Conservation (phyloP, 2,113 vertebrate species). For the Paramisgurnus dabryanus region DNA sequence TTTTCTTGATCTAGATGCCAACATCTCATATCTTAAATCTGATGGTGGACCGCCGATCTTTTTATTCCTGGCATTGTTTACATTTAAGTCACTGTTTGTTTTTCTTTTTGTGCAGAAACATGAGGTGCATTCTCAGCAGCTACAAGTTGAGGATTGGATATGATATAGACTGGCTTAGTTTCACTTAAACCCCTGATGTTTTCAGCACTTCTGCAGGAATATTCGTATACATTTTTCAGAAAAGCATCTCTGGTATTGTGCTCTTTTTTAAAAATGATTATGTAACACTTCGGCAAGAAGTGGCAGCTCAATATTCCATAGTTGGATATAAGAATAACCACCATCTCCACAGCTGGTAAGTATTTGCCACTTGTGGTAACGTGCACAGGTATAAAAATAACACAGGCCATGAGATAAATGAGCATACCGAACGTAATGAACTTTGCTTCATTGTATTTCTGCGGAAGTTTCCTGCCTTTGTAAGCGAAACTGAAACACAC, state of each 20-base stretch:
- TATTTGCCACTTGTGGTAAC: constrained; percentile 83
- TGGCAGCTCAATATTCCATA: constrained; percentile 85
- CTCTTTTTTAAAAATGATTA: constrained; percentile 84
- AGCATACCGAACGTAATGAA: constrained; percentile 92
- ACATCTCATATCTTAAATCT: background rate
- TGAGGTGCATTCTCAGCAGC: background rate
- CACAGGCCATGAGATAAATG: constrained; percentile 88
- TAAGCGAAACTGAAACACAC: constrained; percentile 86
- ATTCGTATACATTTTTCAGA: constrained; percentile 79
- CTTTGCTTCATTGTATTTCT: constrained; percentile 88
- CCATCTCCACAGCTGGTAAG: constrained; percentile 85
- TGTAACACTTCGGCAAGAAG: constrained; percentile 87
- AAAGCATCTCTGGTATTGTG: constrained; percentile 86
- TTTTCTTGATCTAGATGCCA: background rate
- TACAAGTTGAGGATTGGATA: constrained; percentile 25
- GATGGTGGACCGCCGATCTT: too few species aligned
- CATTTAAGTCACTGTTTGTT: background rate
- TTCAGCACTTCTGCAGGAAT: constrained; percentile 70
- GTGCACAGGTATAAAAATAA: constrained; percentile 84
- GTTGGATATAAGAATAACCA: constrained; percentile 87
- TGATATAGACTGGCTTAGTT: background rate
- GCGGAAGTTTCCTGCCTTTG: constrained; percentile 85
- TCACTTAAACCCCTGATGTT: background rate
- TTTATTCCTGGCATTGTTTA: too few species aligned
- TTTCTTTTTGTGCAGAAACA: background rate